Evolutionary conservation across 2,113 vertebrate species (phyloP).

Genomic region (Podocnemis expansa): DNA sequence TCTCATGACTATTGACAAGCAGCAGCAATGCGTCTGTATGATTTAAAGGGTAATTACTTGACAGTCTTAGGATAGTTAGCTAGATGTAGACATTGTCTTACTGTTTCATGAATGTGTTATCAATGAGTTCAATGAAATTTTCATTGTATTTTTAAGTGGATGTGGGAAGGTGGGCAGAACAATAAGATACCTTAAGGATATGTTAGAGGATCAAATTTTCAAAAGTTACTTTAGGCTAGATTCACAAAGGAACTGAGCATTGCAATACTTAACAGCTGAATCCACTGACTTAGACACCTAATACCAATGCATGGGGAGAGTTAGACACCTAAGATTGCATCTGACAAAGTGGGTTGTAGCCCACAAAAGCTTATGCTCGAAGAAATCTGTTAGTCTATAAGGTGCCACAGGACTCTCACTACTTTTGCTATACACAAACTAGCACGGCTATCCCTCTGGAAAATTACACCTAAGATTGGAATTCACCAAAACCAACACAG

Average conservation of each 20-base stretch:
- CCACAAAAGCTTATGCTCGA: no score
- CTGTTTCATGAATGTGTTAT: conserved; percentile 58
- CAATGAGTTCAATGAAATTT: conserved; percentile 32
- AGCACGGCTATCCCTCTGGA: no score
- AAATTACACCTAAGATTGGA: not conserved
- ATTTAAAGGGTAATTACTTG: conserved; percentile 63
- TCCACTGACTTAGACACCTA: not conserved
- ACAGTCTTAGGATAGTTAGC: conserved; percentile 28
- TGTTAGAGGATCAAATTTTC: not conserved
- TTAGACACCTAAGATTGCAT: not conserved
- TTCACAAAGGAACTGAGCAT: not conserved
- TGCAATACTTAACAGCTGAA: not conserved
- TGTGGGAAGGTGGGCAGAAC: not conserved
- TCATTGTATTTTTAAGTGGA: not conserved
- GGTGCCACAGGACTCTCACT: no score
- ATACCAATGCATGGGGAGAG: not conserved
- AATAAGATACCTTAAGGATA: not conserved
- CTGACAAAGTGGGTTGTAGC: no score
- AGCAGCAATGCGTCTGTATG: conserved; percentile 2
- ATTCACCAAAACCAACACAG: not conserved
- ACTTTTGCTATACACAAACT: no score
- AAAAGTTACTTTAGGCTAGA: not conserved
- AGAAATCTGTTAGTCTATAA: no score
- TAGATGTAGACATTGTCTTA: conserved; percentile 1
- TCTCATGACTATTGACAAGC: conserved; percentile 53